Conservation (phyloP, 2,797 vertebrate species). For the Cephalopachus bancanus region DNA sequence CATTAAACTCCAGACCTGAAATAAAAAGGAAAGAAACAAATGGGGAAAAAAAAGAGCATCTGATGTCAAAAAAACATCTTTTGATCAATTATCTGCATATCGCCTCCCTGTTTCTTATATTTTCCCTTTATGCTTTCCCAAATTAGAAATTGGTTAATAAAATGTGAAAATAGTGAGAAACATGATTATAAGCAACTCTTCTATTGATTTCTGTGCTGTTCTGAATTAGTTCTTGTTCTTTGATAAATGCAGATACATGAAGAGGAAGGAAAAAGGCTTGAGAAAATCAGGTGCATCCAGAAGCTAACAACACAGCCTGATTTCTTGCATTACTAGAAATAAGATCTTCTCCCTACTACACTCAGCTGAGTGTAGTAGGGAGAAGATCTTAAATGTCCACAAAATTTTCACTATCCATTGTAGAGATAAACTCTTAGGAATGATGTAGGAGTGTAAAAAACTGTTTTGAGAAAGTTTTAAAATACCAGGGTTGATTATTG, state of each 20-base stretch:
- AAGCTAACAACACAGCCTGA: not conserved
- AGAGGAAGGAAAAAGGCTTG: not conserved
- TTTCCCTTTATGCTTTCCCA: not conserved
- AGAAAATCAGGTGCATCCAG: not conserved
- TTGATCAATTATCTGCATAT: not conserved
- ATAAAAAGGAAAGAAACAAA: not conserved
- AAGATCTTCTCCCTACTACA: no score
- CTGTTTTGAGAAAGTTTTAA: not conserved
- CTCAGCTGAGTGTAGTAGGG: no score
- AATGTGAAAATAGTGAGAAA: not conserved
- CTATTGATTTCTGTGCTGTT: not conserved
- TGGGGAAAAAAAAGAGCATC: not conserved
- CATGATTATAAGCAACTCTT: not conserved
- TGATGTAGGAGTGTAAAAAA: not conserved
- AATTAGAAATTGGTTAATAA: not conserved
- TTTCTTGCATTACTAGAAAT: not conserved
- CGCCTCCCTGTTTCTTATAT: not conserved
- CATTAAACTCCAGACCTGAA: not conserved
- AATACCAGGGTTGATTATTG: not conserved
- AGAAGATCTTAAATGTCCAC: not conserved
- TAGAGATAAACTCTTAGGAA: not conserved
- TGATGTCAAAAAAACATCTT: not conserved
- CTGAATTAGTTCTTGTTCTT: not conserved
- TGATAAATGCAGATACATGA: not conserved
- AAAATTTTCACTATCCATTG: not conserved